phyloP scores from a whole-genome alignment of 2,113 vertebrate genomes.

The Patagioenas fasciata region DNA sequence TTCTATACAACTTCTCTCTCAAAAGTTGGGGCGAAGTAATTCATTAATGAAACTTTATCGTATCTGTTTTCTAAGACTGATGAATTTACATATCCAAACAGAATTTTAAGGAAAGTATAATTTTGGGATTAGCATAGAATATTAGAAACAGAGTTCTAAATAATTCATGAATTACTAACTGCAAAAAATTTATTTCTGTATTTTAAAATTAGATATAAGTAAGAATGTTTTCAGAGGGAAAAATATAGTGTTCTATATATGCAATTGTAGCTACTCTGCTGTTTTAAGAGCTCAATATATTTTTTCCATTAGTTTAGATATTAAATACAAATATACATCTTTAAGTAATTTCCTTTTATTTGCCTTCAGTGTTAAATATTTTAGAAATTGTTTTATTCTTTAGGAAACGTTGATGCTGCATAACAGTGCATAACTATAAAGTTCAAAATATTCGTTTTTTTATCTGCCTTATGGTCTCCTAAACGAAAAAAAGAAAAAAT shows the following conservation, averaged over 20 bases:
- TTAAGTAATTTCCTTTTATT: not conserved
- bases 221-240: not conserved
- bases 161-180: not conserved
- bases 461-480: not conserved
- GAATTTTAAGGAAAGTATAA: not conserved
- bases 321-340: not conserved
- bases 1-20: not conserved
- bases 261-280: not conserved
- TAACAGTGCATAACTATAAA: not conserved
- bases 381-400: not conserved
- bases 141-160: not conserved
- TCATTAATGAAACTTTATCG: not conserved
- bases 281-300: not conserved
- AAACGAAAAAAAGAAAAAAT: not conserved
- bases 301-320: not conserved
- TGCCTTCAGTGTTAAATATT: not conserved
- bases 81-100: not conserved
- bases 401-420: not conserved
- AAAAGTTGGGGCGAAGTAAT: not conserved
- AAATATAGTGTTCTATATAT: not conserved
- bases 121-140: not conserved
- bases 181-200: not conserved
- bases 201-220: not conserved
- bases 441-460: slow-evolving; percentile 28
- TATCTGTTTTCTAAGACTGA: not conserved